Evolutionary conservation across 1,140 invertebrate species (phyloP), one percentile per base, ranked within the genome.

Genomic region (Odontomachus brunneus): DNA sequence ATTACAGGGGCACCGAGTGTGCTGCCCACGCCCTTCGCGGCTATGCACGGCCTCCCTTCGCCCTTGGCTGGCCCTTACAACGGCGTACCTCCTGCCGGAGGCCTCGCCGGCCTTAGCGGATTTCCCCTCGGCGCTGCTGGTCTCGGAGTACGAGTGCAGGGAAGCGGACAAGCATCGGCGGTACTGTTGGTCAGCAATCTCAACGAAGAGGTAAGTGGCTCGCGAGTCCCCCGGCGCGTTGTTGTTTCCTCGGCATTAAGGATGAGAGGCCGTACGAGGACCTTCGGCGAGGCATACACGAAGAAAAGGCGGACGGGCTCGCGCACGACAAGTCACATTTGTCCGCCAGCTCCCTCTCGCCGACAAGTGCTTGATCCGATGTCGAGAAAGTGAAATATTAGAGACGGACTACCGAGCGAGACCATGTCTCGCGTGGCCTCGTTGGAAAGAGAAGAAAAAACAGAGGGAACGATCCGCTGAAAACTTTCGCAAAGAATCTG

Each of bases 121-220:
- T 96, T 97, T 78, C 96, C 96, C 49, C 93, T 97, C 63, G 96
- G 96, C 1, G 96, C 95, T 24, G 94, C 94, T 67, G 95, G 95
- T 55, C 94, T 95, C 53, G 94, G 94, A 44, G 95, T 96, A 59
- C 92, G 95, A 84, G 93, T 95, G 83, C 92, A 94, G 85, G 93
- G 96, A 33, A 95, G 96, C 26, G 95, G 97, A 11, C 96, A 94
- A 66, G 94, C 96, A 0, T 97, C 97, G 38, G 98, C 97, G 74
- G 98, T 98, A 2, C 95, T 98, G 53, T 96, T 98, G 53, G 97
- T 98, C 89, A 97, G 97, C 93, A 98, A 98, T 94, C 95, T 98
- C 81, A 98, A 98, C 94, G 97, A 98, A 94, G 97, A 98, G 97
- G 98, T 98, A 95, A 95, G 95, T 95, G 89, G 63, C 15, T 1